Percentiles rank a stretch among this genome's conserved stretches.
Conservation (phyloP, 2,888 invertebrate genomes). For the Lumbricus terrestris region DNA sequence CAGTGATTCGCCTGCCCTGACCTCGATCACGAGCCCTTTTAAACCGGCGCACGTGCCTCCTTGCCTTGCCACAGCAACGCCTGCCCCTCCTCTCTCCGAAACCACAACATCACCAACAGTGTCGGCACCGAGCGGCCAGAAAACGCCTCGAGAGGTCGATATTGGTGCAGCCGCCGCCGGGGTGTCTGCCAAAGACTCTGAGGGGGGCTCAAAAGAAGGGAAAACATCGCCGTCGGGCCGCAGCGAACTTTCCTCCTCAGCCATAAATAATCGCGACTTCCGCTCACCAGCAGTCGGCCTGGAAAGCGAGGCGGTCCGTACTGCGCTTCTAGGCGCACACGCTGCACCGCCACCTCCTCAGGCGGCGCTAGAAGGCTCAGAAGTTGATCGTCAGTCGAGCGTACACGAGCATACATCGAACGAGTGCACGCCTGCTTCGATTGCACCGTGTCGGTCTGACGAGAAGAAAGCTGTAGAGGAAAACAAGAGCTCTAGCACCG, state of each 20-base stretch:
- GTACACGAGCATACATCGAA: not conserved
- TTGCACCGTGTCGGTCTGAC: not conserved
- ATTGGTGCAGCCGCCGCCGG: not conserved
- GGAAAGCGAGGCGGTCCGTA: not conserved
- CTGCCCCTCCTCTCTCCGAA: not conserved
- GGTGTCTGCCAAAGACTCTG: not conserved
- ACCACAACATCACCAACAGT: not conserved
- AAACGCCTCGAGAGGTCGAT: not conserved
- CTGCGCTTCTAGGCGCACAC: not conserved
- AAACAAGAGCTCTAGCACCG: not conserved
- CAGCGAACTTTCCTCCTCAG: not conserved
- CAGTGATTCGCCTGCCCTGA: not conserved
- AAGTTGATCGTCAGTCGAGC: not conserved
- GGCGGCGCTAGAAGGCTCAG: not conserved
- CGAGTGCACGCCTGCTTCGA: not conserved
- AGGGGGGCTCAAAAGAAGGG: not conserved
- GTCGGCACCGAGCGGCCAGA: not conserved
- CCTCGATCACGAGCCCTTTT: not conserved
- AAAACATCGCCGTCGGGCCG: not conserved
- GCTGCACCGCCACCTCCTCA: not conserved
- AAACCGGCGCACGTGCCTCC: not conserved
- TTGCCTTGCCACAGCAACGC: not conserved
- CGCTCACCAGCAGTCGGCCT: not conserved
- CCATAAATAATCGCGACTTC: not conserved
- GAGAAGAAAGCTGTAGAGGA: not conserved